Evolutionary conservation across 2,113 vertebrate genomes (phyloP), one percentile per base, ranked within the genome.

Genomic region (Zootoca vivipara): DNA sequence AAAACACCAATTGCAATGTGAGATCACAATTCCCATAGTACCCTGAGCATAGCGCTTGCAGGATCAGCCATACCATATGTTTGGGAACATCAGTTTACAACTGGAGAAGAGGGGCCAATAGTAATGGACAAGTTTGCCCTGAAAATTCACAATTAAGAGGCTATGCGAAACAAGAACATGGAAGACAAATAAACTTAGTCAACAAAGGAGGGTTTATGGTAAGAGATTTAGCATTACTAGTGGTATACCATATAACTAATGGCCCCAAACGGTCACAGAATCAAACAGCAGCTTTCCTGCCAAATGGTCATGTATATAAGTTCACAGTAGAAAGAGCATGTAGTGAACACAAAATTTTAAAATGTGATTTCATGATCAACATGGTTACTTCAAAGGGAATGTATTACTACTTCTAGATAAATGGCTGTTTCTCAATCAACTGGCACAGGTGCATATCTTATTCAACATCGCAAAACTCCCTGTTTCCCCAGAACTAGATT

Each of bases 271-370:
- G 15, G 28, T 72, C 70, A 72, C 7, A 72, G 70, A 72, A 62
- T 62, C 7, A 72, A 73, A 35, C 1, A 33, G 15, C 9, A 73
- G 8, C 15, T 62, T 20, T 5, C 58, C 18, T 62, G 16, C 16
- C 58, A 73, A 16, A 18, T 73, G 70, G n/a, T 33, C n/a, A 35
- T 73, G 30, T 6, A 2, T 73, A 72, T 83, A 91, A 85, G 88
- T n/a, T 81, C 64, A 16, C 82, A 52, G 73, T 83, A 90, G 85
- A 90, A 20, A 62, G 15, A 62, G 58, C 16, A 62, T 62, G 18
- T 20, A 62, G 58, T 62, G 58, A 62, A 62, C 13, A 18, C 58
- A 62, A 62, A 3, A 62, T 62, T 18, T 62, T 62, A 18, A 18
- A 62, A 62, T 62, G 58, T 62, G 58, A 20, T 20, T 62, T 62